Base-by-base conservation (phyloP, 2,797 vertebrate species). In the Parambassis ranga region DNA sequence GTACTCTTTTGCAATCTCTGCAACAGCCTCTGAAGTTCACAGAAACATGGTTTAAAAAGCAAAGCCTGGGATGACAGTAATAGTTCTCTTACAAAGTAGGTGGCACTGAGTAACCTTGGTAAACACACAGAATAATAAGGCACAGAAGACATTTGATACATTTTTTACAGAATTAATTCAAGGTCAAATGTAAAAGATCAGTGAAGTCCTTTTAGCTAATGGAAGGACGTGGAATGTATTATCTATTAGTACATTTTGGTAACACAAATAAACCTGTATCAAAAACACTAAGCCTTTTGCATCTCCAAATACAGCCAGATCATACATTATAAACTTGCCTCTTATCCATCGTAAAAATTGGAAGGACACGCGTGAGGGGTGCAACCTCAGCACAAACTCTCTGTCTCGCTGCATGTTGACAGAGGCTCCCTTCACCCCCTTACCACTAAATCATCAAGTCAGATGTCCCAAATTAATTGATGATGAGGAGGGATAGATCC, bases 1-100 rank as follows among this genome's bases (percentile, higher is more conserved):
- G 85, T 95, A 96, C 75, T 98, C 96, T 75, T 92, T 95, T 60
- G 90, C 91, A 46, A 99, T 88, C 60, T 98, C 96, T 51, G 91
- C 84, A 75, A 98, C 94, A 19, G 95, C 93, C 86, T 98, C 97
- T 94, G 64, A 65, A 82, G 77, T 77, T 42, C 18, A 72, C 1
- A 64, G 6, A 30, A n/a, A 48, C 0, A 39, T 9, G 44, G 9
- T n/a, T 48, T 0, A 58, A n/a, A n/a, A n/a, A n/a, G n/a, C n/a
- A n/a, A n/a, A n/a, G n/a, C n/a, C n/a, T n/a, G n/a, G n/a, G n/a
- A n/a, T 4, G 7, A 11, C 8, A 20, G 16, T 16, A 6, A 60
- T 13, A 30, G 10, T 10, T 9, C 24, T 42, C 7, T 23, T 5
- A 52, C 11, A 22, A 18, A 74, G 28, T 19, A 39, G 9, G 4